These are phyloP conservation scores for Caenorhabditis afra DNA, from an alignment of 2,888 invertebrate genomes.

Conservation along the genomic window DNA sequence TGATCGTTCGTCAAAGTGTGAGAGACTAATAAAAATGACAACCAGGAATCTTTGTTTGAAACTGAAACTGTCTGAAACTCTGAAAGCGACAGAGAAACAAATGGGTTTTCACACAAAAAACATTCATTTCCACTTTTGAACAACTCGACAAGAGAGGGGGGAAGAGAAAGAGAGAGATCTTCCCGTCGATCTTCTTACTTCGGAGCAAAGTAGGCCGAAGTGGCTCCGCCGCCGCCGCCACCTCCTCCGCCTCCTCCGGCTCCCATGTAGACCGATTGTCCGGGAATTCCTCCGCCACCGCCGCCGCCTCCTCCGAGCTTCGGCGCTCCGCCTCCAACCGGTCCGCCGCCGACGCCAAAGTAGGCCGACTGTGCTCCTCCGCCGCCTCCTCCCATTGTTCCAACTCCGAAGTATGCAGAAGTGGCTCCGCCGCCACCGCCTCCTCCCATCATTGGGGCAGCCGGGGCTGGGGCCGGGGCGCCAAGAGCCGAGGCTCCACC, in stretches of 20 bases:
- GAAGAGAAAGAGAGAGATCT: too few species aligned
- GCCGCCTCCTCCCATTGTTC: constrained; percentile 44
- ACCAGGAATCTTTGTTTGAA: too few species aligned
- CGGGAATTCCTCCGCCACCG: constrained; percentile 58
- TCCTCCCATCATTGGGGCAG: constrained; percentile 68
- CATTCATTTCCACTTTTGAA: too few species aligned
- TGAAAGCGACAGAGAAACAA: too few species aligned
- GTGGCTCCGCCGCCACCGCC: constrained; percentile 41
- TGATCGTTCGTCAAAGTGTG: too few species aligned
- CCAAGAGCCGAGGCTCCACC: constrained; percentile 2
- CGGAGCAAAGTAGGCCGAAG: constrained; percentile 70
- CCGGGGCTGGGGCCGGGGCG: constrained; percentile 35
- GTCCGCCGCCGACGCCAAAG: constrained; percentile 57
- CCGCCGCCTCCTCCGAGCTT: constrained; percentile 38
- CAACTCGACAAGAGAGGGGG: too few species aligned
- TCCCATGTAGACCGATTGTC: constrained; percentile 63
- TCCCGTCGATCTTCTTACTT: constrained; percentile 42
- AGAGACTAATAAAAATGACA: too few species aligned
- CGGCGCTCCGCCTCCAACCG: constrained; percentile 42
- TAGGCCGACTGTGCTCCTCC: constrained; percentile 59
- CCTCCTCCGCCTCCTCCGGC: constrained; percentile 60
- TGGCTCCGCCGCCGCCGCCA: constrained; percentile 62
- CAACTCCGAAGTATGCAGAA: constrained; percentile 64
- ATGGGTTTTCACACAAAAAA: too few species aligned
- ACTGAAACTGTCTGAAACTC: too few species aligned